Evolutionary conservation across 2,888 invertebrate genomes (phyloP), one percentile per base, ranked within the genome.

Genomic region (Polyommatus iphigenia): DNA sequence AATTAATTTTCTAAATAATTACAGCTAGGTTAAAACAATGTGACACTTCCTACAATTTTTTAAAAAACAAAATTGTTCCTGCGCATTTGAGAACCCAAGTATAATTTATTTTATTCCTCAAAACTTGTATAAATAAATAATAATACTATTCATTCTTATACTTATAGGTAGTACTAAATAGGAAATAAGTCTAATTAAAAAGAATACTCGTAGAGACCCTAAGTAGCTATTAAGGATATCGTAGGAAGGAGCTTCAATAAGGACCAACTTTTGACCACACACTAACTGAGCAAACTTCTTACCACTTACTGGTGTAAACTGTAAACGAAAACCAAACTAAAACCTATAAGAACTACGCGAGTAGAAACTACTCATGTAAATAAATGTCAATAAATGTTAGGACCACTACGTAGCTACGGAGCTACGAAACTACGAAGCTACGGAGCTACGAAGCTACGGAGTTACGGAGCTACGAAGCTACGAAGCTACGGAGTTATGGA

Each of bases 171-270:
- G 24, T 24, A 24, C 24, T 62, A 24, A 24, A 62, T 62, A 24
- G 24, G 24, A 62, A 24, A 24, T 62, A 62, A 20, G 24, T 62
- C 2, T 2, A 59, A 59, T 59, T 2, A 20, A 62, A 62, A 59
- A 59, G 20, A 62, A 62, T 62, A 62, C 62, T 62, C 62, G 13
- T 24, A 62, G 62, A 62, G 1, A 62, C 13, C 20, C 62, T 62
- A 24, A 10, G 8, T 62, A 62, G 62, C 24, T 24, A 62, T 62
- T 62, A 62, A 62, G 20, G 1, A 62, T 62, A 62, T 13, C 24
- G 24, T 62, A 59, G 62, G 20, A 62, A 62, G 62, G 24, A 62
- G 62, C 62, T 62, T 62, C 62, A 62, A 20, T 13, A 62, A 20
- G 62, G 62, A 24, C 24, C 24, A 24, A 62, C 62, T 20, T 62